These are phyloP conservation scores for Chrysaora quinquecirrha DNA, from an alignment of 30 jellyfish, hydroid and myxozoan genomes.

Conservation along the genomic window DNA sequence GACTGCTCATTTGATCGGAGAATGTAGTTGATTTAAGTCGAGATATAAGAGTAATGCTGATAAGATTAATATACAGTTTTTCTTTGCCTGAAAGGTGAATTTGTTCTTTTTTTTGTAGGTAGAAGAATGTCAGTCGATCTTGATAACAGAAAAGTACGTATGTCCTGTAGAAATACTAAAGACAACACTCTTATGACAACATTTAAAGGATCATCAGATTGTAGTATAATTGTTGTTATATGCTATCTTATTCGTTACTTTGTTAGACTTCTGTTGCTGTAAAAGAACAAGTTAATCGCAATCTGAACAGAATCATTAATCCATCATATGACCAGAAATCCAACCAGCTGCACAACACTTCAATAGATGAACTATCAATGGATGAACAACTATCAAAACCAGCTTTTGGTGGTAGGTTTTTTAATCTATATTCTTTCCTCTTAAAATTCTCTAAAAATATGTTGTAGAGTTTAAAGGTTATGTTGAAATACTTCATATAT, in stretches of 20 bases:
- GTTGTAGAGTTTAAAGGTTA: background rate
- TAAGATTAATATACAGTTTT: no score
- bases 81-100: no score
- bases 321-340: slow-evolving; percentile 24
- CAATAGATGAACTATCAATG: background rate
- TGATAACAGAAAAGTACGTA: slow-evolving; percentile 4
- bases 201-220: no score
- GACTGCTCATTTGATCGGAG: no score
- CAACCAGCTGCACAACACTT: background rate
- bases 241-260: no score
- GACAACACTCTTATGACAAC: no score
- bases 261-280: slow-evolving; percentile 35
- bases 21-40: no score
- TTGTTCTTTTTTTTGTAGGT: no score
- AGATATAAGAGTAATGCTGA: no score
- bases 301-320: slow-evolving; percentile 37
- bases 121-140: slow-evolving; percentile 4
- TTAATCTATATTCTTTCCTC: background rate
- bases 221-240: no score
- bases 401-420: background rate
- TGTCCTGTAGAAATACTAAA: background rate
- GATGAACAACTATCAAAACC: background rate
- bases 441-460: background rate
- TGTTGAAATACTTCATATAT: background rate
- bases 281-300: slow-evolving; percentile 38